Evolutionary conservation across 2,113 vertebrate species (phyloP).

Genomic region (Poecilia latipinna): DNA sequence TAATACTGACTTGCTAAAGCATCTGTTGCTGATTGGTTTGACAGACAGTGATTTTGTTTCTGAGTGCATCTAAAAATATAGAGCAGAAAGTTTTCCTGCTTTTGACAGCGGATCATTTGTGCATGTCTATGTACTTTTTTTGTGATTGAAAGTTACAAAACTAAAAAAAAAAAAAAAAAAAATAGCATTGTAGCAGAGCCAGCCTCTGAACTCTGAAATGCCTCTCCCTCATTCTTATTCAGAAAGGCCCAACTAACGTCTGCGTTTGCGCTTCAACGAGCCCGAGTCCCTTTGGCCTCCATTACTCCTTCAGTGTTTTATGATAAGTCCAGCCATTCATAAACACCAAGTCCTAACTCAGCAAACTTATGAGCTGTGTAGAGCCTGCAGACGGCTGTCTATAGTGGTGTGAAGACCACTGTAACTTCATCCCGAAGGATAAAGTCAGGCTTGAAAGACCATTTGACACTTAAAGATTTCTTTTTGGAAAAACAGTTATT

Average conservation of each 20-base stretch:
- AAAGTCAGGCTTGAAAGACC: conserved; percentile 56
- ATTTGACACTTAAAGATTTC: conserved; percentile 4
- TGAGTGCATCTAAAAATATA: not conserved
- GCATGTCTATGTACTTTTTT: conserved; percentile 9
- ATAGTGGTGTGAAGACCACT: conserved; percentile 55
- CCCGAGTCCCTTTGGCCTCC: conserved; percentile 49
- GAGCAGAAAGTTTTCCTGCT: not conserved
- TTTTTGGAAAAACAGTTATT: not conserved
- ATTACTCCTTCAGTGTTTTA: conserved; percentile 36
- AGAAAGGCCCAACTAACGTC: conserved; percentile 58
- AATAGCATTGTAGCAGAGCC: not conserved
- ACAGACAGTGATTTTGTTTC: not conserved
- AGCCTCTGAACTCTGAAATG: conserved; percentile 17
- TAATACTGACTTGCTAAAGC: not conserved
- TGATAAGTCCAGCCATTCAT: conserved; percentile 31
- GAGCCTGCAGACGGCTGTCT: conserved; percentile 52
- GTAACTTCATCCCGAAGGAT: conserved; percentile 56
- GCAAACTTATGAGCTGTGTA: conserved; percentile 56
- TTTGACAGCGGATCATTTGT: conserved; percentile 8
- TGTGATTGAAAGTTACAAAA: conserved; percentile 32
- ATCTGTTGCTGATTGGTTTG: not conserved
- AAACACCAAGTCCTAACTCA: conserved; percentile 19
- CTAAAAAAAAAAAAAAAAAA: not conserved
- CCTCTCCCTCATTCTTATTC: conserved; percentile 28
- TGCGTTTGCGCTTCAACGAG: conserved; percentile 46